Evolutionary conservation across 1,140 invertebrate genomes (phyloP).

Genomic region (Macrosteles quadrilineatus): DNA sequence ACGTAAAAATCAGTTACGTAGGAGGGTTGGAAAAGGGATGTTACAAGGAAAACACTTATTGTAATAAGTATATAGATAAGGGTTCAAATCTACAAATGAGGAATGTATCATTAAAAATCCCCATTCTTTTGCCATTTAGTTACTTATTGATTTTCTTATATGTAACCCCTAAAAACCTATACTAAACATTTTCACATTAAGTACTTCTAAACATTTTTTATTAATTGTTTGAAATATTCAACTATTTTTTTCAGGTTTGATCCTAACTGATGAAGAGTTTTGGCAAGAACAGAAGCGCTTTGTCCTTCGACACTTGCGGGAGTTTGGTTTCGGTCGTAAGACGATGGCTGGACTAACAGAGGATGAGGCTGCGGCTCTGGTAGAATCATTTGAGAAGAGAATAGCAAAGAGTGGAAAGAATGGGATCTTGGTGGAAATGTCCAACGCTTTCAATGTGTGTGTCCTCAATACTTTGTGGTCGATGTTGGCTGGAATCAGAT

Average conservation of each 20-base stretch:
- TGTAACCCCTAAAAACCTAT: no score
- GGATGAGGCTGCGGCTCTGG: slow-evolving; percentile 63
- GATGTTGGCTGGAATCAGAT: slow-evolving; percentile 78
- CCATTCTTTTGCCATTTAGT: no score
- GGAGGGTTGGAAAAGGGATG: no score
- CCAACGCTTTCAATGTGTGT: slow-evolving; percentile 70
- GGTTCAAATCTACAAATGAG: no score
- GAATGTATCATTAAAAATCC: no score
- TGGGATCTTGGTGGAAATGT: slow-evolving; percentile 59
- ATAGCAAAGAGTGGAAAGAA: slow-evolving; percentile 40
- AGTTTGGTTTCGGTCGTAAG: slow-evolving; percentile 78
- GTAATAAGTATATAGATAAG: no score
- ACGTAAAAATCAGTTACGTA: no score
- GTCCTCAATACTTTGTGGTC: slow-evolving; percentile 85
- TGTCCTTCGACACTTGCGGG: slow-evolving; percentile 71
- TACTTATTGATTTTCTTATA: no score
- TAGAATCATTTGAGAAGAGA: slow-evolving; percentile 56
- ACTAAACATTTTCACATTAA: no score
- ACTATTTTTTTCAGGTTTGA: slow-evolving; percentile 55
- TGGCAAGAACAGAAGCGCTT: slow-evolving; percentile 86
- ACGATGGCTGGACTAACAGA: slow-evolving; percentile 72
- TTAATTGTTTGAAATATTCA: no score
- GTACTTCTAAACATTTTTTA: no score
- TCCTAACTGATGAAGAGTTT: slow-evolving; percentile 72
- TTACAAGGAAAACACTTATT: no score